Conservation (phyloP, 2,888 invertebrate genomes). For the Galeruca laticollis region DNA sequence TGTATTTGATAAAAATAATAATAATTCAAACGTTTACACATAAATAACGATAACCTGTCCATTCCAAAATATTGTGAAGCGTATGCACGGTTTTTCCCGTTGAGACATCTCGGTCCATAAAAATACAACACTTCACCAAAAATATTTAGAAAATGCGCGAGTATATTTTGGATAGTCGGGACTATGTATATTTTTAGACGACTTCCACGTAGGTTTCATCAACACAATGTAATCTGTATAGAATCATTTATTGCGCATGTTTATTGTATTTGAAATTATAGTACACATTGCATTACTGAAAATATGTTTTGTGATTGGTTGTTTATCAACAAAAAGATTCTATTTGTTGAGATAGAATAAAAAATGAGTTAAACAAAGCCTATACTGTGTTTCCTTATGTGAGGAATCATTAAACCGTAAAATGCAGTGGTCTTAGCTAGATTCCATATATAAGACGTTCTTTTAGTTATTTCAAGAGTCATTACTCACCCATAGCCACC, state of each 20-base stretch:
- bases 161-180: constrained; percentile 12
- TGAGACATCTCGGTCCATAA: constrained; percentile 71
- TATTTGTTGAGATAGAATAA: too few species aligned
- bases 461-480: too few species aligned
- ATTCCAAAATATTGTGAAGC: constrained; percentile 78
- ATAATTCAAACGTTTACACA: constrained; percentile 62
- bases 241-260: constrained; percentile 8
- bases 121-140: constrained; percentile 19
- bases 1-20: neutral
- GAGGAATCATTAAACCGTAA: too few species aligned
- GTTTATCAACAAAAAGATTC: too few species aligned
- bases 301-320: too few species aligned
- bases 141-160: constrained; percentile 18
- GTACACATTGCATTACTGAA: neutral
- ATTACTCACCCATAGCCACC: too few species aligned
- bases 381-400: too few species aligned
- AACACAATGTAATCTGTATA: constrained; percentile 1
- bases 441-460: too few species aligned
- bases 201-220: neutral
- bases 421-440: too few species aligned
- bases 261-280: neutral
- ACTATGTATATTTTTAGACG: constrained; percentile 14
- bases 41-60: constrained; percentile 76
- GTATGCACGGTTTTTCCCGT: constrained; percentile 74
- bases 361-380: too few species aligned